phyloP scores from a whole-genome alignment of 2,888 invertebrate species.

The Tortrix viridana region DNA sequence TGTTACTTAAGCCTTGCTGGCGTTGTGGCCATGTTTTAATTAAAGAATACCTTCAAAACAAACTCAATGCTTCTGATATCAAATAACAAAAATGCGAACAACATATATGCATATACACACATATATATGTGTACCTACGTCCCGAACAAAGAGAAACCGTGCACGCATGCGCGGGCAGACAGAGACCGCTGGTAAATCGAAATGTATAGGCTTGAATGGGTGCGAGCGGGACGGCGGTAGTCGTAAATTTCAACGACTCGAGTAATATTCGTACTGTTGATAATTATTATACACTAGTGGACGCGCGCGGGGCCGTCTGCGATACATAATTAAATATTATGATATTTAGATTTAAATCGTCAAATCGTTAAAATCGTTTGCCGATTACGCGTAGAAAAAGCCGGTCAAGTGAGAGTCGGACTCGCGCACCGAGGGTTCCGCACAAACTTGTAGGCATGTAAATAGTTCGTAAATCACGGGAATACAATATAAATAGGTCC shows the following conservation, averaged over 20 bases:
- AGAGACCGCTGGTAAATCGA: constrained; percentile 41
- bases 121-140: neutral
- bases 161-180: constrained; percentile 40
- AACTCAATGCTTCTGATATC: constrained; percentile 1
- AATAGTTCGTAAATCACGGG: too few relatives aligned
- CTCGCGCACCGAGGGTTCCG: too few relatives aligned
- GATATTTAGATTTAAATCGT: too few relatives aligned
- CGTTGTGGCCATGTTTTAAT: neutral
- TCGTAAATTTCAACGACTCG: constrained; percentile 43
- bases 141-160: constrained; percentile 41
- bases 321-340: too few relatives aligned
- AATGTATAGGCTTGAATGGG: constrained; percentile 35
- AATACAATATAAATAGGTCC: too few relatives aligned
- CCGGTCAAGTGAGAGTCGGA: too few relatives aligned
- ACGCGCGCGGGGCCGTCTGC: neutral
- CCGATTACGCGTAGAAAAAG: too few relatives aligned
- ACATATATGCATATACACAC: constrained; percentile 4
- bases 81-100: constrained; percentile 21
- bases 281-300: constrained; percentile 32
- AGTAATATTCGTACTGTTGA: constrained; percentile 32
- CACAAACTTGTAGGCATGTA: too few relatives aligned
- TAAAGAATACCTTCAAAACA: neutral
- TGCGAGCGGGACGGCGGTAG: constrained; percentile 30
- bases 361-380: too few relatives aligned
- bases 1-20: too few relatives aligned